A percentile compares a stretch with the other conserved stretches of the same genome.
phyloP scores from a whole-genome alignment of 2,113 vertebrate genomes.

The Apeltes quadracus region DNA sequence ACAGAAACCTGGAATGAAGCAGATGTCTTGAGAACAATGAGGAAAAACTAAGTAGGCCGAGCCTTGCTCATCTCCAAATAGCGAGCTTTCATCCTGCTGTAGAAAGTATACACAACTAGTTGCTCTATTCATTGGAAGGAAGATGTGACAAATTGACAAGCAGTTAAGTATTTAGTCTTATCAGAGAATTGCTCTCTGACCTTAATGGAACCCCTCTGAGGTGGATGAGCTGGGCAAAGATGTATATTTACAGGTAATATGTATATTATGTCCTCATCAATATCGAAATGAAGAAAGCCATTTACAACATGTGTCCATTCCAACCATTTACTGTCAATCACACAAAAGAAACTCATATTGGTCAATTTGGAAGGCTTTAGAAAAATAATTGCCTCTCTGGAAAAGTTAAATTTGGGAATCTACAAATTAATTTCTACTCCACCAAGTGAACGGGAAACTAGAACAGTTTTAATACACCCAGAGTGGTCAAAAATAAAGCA shows the following conservation, averaged over 20 bases:
- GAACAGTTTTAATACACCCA: slow-evolving; percentile 41
- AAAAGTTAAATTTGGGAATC: slow-evolving; percentile 5
- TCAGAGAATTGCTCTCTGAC: slow-evolving; percentile 11
- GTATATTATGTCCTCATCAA: not conserved
- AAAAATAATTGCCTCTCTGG: not conserved
- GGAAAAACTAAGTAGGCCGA: slow-evolving; percentile 12
- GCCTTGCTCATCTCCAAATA: slow-evolving; percentile 24
- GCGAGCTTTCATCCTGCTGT: not conserved
- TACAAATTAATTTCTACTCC: slow-evolving; percentile 5
- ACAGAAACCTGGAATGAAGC: slow-evolving; percentile 47
- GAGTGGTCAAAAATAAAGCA: slow-evolving; percentile 35
- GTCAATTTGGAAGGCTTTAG: slow-evolving; percentile 16
- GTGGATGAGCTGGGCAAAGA: slow-evolving; percentile 12
- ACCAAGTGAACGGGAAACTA: slow-evolving; percentile 19
- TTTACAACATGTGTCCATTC: slow-evolving; percentile 48
- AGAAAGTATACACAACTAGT: slow-evolving; percentile 57
- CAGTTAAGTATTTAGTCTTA: no score
- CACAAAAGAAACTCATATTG: not conserved
- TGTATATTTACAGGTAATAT: slow-evolving; percentile 38
- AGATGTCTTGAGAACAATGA: no score
- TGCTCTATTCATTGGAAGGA: no score
- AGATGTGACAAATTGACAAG: no score
- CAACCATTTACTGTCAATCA: slow-evolving; percentile 20
- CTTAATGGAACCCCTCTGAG: slow-evolving; percentile 16
- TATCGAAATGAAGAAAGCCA: slow-evolving; percentile 43